Base-by-base conservation (phyloP, 2,888 invertebrate genomes). In the Plebejus melissa region DNA sequence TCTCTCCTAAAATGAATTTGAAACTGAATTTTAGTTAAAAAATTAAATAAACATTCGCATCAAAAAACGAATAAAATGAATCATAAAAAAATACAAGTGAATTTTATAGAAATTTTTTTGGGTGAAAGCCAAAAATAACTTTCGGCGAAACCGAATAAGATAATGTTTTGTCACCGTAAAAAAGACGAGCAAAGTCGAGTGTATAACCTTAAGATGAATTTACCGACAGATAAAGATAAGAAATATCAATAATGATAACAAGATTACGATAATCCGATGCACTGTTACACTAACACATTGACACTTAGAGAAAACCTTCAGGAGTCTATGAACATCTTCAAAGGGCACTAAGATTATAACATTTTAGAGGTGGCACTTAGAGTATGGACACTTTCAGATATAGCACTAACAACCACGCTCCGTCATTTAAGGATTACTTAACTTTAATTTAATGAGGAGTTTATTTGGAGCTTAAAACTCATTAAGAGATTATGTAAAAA, bases 261-360 rank as follows among this genome's bases (percentile, higher is more conserved):
- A 32, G 65, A 65, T 65, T 1, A 65, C 1, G 1, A 65, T 65
- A 65, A 65, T 65, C 65, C 65, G 32, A 5, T 32, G 32, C 65
- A 65, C 65, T 65, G 32, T 16, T 54, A 65, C 65, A 65, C 65
- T 32, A 16, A 65, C 65, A 65, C 32, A 65, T 36, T 65, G 32
- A 65, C 32, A 32, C 4, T 65, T 1, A 54, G 16, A 54, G 54
- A 54, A 54, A 54, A 54, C 54, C 54, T 54, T 54, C 54, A 54
- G 50, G 13, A 13, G 13, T 50, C 50, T 9, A 50, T 60, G 2
- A 22, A 28, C 3, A 65, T 4, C 0, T 7, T 58, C 22, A 58
- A 2, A 22, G 3, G 3, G 22, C 58, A 22, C 22, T 7, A 22
- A 22, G 4, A 60, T 11, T 13, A 32, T 13, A 50, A 41, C 41